Conservation (phyloP, 1,140 invertebrate species). For the Drosophila micromelanica region DNA sequence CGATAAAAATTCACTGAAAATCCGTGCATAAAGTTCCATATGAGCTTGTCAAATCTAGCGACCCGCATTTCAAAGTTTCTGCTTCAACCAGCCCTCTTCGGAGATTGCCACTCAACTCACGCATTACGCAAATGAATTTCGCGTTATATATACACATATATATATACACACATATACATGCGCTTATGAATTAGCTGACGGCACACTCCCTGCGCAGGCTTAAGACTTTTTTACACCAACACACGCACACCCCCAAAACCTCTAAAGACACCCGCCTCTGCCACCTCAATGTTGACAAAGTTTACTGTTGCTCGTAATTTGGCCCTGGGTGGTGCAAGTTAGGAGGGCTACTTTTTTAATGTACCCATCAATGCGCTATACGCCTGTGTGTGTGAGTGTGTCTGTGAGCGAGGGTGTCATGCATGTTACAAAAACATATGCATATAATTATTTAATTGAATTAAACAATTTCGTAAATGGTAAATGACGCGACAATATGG, state of each 20-base stretch:
- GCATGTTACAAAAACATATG: conserved; percentile 52
- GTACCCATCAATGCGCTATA: conserved; percentile 32
- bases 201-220: conserved; percentile 67
- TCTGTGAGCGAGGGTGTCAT: conserved; percentile 62
- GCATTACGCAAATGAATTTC: conserved; percentile 79
- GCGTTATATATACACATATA: conserved; percentile 16
- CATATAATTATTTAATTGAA: conserved; percentile 75
- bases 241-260: neutral
- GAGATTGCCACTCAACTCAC: conserved; percentile 25
- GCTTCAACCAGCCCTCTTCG: neutral
- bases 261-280: neutral
- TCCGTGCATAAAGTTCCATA: conserved; percentile 68
- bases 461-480: conserved; percentile 81
- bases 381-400: conserved; percentile 21
- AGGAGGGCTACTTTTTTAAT: conserved; percentile 55
- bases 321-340: conserved; percentile 21
- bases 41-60: conserved; percentile 43
- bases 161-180: conserved; percentile 1
- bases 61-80: conserved; percentile 16
- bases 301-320: conserved; percentile 72
- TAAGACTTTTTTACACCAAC: conserved; percentile 54
- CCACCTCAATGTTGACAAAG: conserved; percentile 50
- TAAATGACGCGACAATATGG: conserved; percentile 81
- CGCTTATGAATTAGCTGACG: conserved; percentile 71
- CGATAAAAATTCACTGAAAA: conserved; percentile 55